Base-by-base conservation (phyloP, 1,140 invertebrate genomes). In the Triops cancriformis region DNA sequence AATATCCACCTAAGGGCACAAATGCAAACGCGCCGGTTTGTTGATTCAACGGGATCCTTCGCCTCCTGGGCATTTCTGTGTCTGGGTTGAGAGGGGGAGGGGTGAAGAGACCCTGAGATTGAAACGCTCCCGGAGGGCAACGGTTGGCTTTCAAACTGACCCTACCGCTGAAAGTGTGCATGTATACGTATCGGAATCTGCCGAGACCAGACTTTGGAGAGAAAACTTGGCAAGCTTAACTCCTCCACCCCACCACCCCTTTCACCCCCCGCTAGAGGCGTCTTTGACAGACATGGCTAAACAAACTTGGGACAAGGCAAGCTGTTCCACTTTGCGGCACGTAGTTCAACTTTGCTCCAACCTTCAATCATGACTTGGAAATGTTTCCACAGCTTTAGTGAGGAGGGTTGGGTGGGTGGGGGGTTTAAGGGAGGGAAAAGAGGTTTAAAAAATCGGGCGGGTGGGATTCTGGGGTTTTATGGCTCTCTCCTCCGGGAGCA, bases 291-390 rank as follows among this genome's bases (percentile, higher is more conserved):
- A 64, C 51, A 64, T 5, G 18, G 18, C 51, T 64, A 64, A 64
- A 64, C 51, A 64, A 64, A 64, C 51, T 64, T n/a, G 51, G 51
- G 23, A 37, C 31, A 18, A 64, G 51, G 18, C 51, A 64, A 64
- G 51, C 51, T 64, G 51, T 64, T 64, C 51, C 51, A 64, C 51
- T 64, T 64, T 18, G 51, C 23, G 51, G 51, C 51, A 64, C 51
- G 51, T 64, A 64, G 1, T 64, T 64, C 43, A 45, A 45, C 43
- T 45, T 45, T 18, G 43, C 18, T 18, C 18, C 18, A 7, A 23
- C 9, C 14, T 64, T 23, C 14, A 64, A 64, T n/a, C n/a, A 37
- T 37, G 31, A 37, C 51, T 64, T 64, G 51, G 51, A 64, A 64
- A 37, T 37, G 31, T 37, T 37, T 37, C 31, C 31, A 37, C 2